Evolutionary conservation across 2,888 invertebrate species (phyloP).

Genomic region (Noctua pronuba): DNA sequence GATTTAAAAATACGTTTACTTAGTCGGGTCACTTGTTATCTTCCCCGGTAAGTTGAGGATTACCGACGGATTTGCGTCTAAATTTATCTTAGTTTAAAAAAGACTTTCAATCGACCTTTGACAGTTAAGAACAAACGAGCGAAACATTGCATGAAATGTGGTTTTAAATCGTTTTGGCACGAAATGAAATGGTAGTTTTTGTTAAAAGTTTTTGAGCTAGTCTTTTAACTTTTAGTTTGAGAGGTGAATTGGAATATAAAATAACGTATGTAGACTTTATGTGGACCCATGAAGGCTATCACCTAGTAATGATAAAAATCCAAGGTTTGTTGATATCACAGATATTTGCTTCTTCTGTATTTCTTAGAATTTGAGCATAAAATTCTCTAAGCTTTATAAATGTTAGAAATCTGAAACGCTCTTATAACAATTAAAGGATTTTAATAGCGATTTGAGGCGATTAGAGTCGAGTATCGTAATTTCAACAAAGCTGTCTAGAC

Average conservation of each 20-base stretch:
- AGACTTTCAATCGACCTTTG: conserved; percentile 22
- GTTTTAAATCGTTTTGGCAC: conserved; percentile 15
- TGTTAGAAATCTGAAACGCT: background rate
- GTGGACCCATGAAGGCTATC: background rate
- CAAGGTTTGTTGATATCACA: background rate
- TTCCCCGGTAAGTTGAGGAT: conserved; percentile 32
- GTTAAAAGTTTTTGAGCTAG: background rate
- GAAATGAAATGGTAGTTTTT: background rate
- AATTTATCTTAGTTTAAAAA: conserved; percentile 48
- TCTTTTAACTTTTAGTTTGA: background rate
- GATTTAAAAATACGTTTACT: conserved; percentile 71
- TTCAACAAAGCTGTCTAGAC: background rate
- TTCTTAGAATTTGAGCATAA: background rate
- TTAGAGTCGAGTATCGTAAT: background rate
- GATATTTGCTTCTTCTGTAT: background rate
- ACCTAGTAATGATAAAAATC: background rate
- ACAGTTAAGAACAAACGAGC: conserved; percentile 22
- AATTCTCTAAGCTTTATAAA: background rate
- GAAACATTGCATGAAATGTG: conserved; percentile 15
- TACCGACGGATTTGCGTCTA: conserved; percentile 38
- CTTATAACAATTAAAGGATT: conserved; percentile 1
- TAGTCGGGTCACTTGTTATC: conserved; percentile 62
- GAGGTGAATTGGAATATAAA: no score
- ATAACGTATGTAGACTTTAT: no score
- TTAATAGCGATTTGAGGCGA: background rate